These are phyloP conservation scores for Archegozetes longisetosus DNA, from an alignment of 1,140 invertebrate species.

Conservation along the genomic window DNA sequence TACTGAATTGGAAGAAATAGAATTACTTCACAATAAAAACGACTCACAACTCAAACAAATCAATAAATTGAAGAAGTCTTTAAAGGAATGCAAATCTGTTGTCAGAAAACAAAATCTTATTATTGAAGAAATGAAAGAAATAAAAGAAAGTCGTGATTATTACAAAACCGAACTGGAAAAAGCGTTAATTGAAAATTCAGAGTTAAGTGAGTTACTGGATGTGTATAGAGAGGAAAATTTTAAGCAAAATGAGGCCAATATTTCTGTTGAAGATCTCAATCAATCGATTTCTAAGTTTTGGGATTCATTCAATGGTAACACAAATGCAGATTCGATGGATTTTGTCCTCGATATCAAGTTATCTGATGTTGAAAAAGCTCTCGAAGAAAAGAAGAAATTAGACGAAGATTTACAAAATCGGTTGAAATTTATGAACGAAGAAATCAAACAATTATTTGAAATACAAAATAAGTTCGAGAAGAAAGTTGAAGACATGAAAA, in stretches of 20 bases:
- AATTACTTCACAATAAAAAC: neutral
- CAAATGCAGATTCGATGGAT: neutral
- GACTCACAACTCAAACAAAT: neutral
- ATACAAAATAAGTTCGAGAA: neutral
- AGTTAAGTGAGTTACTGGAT: neutral
- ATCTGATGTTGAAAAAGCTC: neutral
- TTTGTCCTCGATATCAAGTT: neutral
- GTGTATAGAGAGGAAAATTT: neutral
- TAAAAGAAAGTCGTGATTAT: neutral
- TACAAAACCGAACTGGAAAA: neutral
- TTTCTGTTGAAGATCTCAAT: neutral
- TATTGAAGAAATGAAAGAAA: neutral
- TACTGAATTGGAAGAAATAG: neutral
- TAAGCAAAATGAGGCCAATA: neutral
- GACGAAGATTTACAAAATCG: neutral
- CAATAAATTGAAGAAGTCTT: neutral
- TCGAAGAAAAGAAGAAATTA: neutral
- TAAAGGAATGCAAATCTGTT: neutral
- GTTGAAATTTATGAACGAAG: neutral
- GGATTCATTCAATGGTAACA: neutral
- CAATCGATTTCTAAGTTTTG: neutral
- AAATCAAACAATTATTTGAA: neutral
- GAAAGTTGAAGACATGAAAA: neutral
- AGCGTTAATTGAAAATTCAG: neutral
- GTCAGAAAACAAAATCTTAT: neutral